Conservation (phyloP, 2,113 vertebrate species). For the Amphiprion ocellaris region DNA sequence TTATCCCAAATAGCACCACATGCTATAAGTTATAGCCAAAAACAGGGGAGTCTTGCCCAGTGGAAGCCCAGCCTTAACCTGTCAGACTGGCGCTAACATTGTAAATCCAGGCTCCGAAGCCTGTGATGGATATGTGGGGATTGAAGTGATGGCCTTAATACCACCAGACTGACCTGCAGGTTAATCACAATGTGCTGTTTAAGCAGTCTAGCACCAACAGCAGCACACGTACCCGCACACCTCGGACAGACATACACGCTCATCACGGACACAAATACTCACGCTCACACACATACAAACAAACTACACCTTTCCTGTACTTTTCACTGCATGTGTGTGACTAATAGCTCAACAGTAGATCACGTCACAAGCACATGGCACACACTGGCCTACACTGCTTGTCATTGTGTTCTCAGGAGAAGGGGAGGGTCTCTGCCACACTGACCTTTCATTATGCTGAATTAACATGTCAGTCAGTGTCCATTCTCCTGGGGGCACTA, state of each 20-base stretch:
- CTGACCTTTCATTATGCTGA: slow-evolving; percentile 64
- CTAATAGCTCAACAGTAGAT: slow-evolving; percentile 18
- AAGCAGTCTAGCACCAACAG: slow-evolving; percentile 53
- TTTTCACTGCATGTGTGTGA: slow-evolving; percentile 18
- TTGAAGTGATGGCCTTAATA: slow-evolving; percentile 69
- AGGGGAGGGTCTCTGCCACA: slow-evolving; percentile 26
- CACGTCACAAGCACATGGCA: not conserved
- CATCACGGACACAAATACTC: not conserved
- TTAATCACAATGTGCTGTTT: slow-evolving; percentile 72
- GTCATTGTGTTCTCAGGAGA: slow-evolving; percentile 25
- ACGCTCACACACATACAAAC: slow-evolving; percentile 11
- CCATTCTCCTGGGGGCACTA: not conserved
- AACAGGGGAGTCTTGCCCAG: slow-evolving; percentile 29
- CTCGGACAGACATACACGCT: slow-evolving; percentile 1
- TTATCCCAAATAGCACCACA: slow-evolving; percentile 54
- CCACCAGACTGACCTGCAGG: slow-evolving; percentile 54
- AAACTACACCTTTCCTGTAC: not conserved
- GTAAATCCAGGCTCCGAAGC: slow-evolving; percentile 70
- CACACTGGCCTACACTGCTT: slow-evolving; percentile 1
- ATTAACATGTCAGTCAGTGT: slow-evolving; percentile 52
- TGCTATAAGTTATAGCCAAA: slow-evolving; percentile 68
- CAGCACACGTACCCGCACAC: slow-evolving; percentile 22
- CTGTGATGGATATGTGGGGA: slow-evolving; percentile 66
- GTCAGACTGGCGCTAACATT: slow-evolving; percentile 40
- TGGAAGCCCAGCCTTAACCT: slow-evolving; percentile 53